A percentile compares a stretch with the other conserved stretches of the same genome.
Evolutionary conservation across 2,113 vertebrate species (phyloP).

Genomic region (Channa argus): DNA sequence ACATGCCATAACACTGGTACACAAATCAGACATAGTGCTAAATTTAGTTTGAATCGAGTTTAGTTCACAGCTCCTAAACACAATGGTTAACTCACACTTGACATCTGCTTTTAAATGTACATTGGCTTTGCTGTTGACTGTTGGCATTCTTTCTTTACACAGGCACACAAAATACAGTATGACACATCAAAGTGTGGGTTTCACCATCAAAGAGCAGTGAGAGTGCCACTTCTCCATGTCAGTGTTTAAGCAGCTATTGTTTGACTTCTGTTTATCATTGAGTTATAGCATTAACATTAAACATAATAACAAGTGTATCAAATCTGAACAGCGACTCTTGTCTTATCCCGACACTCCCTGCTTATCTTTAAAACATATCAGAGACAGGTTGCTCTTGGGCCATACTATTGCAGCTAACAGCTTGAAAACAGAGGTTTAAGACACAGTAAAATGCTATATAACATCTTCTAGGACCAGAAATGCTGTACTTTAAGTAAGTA

Average conservation of each 20-base stretch:
- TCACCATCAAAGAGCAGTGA: conserved; percentile 58
- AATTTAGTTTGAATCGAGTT: too few species aligned
- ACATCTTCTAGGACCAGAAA: not conserved
- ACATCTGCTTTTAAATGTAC: not conserved
- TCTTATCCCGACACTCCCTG: conserved; percentile 66
- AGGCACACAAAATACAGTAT: conserved; percentile 22
- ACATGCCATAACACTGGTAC: not conserved
- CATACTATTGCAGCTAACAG: conserved; percentile 20
- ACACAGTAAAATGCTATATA: not conserved
- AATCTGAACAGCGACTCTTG: conserved; percentile 52
- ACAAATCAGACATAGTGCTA: not conserved
- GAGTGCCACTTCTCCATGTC: conserved; percentile 61
- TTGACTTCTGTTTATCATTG: conserved; percentile 60
- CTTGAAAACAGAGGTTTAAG: conserved; percentile 5
- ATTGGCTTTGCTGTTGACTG: conserved; percentile 22
- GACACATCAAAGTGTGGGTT: conserved; percentile 58
- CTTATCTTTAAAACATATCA: conserved; percentile 69
- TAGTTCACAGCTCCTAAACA: not conserved
- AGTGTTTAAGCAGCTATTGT: conserved; percentile 53
- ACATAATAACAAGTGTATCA: conserved; percentile 69
- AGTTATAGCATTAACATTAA: conserved; percentile 57
- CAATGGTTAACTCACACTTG: not conserved
- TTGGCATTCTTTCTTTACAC: conserved; percentile 15
- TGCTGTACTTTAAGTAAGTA: too few species aligned
- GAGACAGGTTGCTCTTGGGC: conserved; percentile 48